These are phyloP conservation scores for Aphaenogaster rudis DNA, from an alignment of 1,140 invertebrate genomes.

Conservation along the genomic window DNA sequence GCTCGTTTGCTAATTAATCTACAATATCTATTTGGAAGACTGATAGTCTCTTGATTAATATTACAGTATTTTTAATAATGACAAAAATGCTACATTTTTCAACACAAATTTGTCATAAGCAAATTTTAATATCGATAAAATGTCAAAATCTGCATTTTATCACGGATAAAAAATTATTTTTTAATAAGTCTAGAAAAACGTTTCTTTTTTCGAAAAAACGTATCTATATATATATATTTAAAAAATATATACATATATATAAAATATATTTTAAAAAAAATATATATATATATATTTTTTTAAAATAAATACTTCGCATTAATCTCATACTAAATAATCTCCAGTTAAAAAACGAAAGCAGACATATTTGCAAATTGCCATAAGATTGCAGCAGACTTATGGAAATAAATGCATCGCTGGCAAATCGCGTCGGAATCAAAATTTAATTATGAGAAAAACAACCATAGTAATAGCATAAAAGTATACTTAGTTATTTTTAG, in stretches of 20 bases:
- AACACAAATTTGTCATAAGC: neutral
- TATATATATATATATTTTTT: too few species aligned
- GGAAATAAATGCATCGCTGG: neutral
- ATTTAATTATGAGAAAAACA: conserved; percentile 1
- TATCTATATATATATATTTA: neutral
- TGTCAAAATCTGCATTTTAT: neutral
- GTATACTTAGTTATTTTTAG: neutral
- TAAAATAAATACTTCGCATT: too few species aligned
- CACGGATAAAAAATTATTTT: neutral
- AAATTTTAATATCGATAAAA: neutral
- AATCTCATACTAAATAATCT: neutral
- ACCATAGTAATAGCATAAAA: neutral
- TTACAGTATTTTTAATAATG: neutral
- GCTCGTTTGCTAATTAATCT: neutral
- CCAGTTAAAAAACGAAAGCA: neutral
- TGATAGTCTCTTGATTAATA: neutral
- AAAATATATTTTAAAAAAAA: neutral
- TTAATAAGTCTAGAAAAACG: neutral
- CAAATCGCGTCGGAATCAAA: neutral
- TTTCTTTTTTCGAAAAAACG: neutral
- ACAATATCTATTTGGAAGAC: neutral
- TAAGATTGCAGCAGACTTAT: neutral
- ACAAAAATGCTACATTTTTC: neutral
- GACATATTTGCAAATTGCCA: neutral
- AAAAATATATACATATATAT: too few species aligned